A percentile compares a stretch with the other conserved stretches of the same genome.
phyloP scores from a whole-genome alignment of 2,797 vertebrate species.

The Poeciliopsis presidionis region DNA sequence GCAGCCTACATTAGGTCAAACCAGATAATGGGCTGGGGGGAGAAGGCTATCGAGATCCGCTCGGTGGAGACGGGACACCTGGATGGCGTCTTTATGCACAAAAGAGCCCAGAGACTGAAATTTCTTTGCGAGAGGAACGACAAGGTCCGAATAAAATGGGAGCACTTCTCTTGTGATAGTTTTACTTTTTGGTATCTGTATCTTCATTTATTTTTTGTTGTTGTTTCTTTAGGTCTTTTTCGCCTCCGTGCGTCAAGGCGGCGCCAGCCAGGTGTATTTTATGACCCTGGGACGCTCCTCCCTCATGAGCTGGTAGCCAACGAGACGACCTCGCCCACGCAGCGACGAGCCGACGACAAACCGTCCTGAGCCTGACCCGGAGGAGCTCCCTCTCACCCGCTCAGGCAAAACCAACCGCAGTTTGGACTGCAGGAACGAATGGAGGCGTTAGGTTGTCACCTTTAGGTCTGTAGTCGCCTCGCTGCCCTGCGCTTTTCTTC shows the following conservation, averaged over 20 bases:
- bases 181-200: not conserved
- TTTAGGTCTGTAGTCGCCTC: not conserved
- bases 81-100: slow-evolving; percentile 95
- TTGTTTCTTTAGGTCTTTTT: slow-evolving; percentile 82
- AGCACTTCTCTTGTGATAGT: not conserved
- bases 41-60: slow-evolving; percentile 95
- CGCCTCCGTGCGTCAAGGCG: slow-evolving; percentile 90
- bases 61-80: slow-evolving; percentile 93
- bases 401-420: slow-evolving; percentile 27
- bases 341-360: slow-evolving; percentile 67
- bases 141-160: slow-evolving; percentile 77
- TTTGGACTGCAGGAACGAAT: slow-evolving; percentile 44
- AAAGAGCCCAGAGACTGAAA: slow-evolving; percentile 92
- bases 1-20: slow-evolving; percentile 94
- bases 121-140: slow-evolving; percentile 93
- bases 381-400: slow-evolving; percentile 32
- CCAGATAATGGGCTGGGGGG: slow-evolving; percentile 96
- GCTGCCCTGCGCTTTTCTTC: slow-evolving; percentile 16
- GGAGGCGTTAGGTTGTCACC: slow-evolving; percentile 12
- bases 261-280: slow-evolving; percentile 94
- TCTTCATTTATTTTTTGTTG: not conserved
- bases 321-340: slow-evolving; percentile 52
- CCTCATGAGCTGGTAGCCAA: slow-evolving; percentile 92
- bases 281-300: slow-evolving; percentile 92
- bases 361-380: slow-evolving; percentile 35